These are phyloP conservation scores for Andricus grossulariae DNA, from an alignment of 1,140 invertebrate genomes.

Conservation along the genomic window DNA sequence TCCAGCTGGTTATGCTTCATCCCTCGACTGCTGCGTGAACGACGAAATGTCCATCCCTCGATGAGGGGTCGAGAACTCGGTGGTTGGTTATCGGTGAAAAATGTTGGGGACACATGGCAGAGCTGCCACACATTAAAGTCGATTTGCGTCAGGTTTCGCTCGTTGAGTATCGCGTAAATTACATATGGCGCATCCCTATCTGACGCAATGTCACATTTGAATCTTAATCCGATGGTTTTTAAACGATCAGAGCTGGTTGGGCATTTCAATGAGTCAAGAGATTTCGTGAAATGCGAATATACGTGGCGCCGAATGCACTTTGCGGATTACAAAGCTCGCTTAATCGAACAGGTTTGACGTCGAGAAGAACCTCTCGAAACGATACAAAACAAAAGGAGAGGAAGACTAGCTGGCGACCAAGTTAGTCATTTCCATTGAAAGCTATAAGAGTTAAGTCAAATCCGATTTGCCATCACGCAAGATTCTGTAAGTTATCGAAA, in stretches of 20 bases:
- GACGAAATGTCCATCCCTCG: background rate
- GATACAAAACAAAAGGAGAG: background rate
- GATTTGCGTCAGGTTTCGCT: constrained; percentile 21
- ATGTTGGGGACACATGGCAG: constrained; percentile 20
- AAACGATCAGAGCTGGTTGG: background rate
- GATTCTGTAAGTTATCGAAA: no score
- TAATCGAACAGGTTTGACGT: constrained; percentile 4
- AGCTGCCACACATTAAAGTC: background rate
- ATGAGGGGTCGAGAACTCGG: background rate
- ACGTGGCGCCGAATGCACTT: constrained; percentile 29
- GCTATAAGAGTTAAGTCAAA: no score
- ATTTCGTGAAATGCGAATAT: background rate
- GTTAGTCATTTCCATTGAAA: background rate
- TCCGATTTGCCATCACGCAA: no score
- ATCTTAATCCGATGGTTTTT: background rate
- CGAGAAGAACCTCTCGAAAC: constrained; percentile 6
- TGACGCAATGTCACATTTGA: constrained; percentile 11
- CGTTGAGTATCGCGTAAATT: constrained; percentile 15
- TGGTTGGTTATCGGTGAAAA: constrained; percentile 13
- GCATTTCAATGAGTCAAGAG: constrained; percentile 30
- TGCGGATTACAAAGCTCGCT: constrained; percentile 17
- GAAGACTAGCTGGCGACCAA: constrained; percentile 1
- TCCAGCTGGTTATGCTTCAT: constrained; percentile 1
- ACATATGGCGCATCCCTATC: constrained; percentile 10
- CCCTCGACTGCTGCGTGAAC: constrained; percentile 24